These are phyloP conservation scores for Cryptus armator DNA, from an alignment of 2,888 invertebrate species.

Conservation along the genomic window DNA sequence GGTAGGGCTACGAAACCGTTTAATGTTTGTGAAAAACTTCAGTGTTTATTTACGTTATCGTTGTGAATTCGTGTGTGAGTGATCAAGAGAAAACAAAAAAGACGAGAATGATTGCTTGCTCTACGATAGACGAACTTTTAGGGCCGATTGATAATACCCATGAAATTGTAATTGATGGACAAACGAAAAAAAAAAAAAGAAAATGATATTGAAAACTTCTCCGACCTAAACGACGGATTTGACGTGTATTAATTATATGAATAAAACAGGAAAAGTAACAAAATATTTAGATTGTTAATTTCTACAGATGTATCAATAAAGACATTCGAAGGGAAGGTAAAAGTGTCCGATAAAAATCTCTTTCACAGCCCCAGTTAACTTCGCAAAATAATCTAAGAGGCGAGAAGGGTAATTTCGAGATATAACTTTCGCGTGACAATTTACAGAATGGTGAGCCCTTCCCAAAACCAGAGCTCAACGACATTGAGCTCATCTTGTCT, in stretches of 20 bases:
- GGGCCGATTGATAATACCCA: slow-evolving; percentile 11
- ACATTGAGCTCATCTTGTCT: slow-evolving; percentile 20
- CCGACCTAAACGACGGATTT: slow-evolving; percentile 54
- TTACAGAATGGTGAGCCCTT: neutral
- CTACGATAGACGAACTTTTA: neutral
- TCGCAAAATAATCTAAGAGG: neutral
- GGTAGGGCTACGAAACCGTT: slow-evolving; percentile 53
- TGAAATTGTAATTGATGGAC: slow-evolving; percentile 27
- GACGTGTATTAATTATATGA: slow-evolving; percentile 57
- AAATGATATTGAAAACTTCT: slow-evolving; percentile 32
- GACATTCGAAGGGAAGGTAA: slow-evolving; percentile 50
- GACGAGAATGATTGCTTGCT: slow-evolving; percentile 1
- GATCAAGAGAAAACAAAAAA: neutral
- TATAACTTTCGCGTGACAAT: slow-evolving; percentile 10
- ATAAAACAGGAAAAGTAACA: slow-evolving; percentile 28
- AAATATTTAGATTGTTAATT: slow-evolving; percentile 66
- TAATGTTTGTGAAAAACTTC: slow-evolving; percentile 48
- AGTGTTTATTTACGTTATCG: slow-evolving; percentile 43
- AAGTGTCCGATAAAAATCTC: neutral
- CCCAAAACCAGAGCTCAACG: neutral
- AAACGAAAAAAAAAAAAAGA: neutral
- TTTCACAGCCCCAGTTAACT: neutral
- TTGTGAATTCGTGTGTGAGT: slow-evolving; percentile 13
- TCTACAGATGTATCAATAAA: slow-evolving; percentile 70
- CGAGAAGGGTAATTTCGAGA: neutral